Base-by-base conservation (phyloP, 2,888 invertebrate genomes). In the Polyommatus iphigenia region DNA sequence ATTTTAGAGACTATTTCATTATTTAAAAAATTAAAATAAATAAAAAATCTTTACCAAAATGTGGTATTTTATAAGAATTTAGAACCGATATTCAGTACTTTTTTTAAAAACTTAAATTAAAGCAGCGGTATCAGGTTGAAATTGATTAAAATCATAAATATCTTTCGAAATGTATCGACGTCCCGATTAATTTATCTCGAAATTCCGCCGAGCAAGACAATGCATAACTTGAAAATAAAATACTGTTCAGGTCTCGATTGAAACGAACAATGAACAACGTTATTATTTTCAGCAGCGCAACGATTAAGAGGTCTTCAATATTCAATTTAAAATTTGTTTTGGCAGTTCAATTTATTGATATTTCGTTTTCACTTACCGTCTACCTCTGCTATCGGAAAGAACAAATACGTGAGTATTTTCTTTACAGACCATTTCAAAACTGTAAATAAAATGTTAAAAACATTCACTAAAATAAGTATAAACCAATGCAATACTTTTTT, bases 291-390 rank as follows among this genome's bases (percentile, higher is more conserved):
- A 46, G 75, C 54, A 75, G 24, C 54, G 29, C 29, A 75, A 54
- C 50, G 54, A 29, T 75, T 75, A 75, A 54, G 75, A 75, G 75
- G 46, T 24, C 46, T 73, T 46, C 73, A 73, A 46, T 73, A 73
- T 73, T 73, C 73, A 73, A 73, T 73, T 73, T 73, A 72, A 72
- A 18, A 73, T 73, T 73, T 73, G 24, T 73, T 72, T 46, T 73
- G 72, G 10, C 72, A 46, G 46, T 73, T 18, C 46, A 50, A 24
- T 50, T 24, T 46, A 46, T 46, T 73, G 1, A 24, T 20, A 24
- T 73, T 73, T n/a, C 72, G n/a, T 41, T n/a, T 71, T 71, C n/a
- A 36, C 71, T 29, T 29, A 29, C 29, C 18, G 5, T 32, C 32
- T 71, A 36, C 36, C n/a, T n/a, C n/a, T 32, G n/a, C 3, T 41